Evolutionary conservation across 2,888 invertebrate species (phyloP), one percentile per base, ranked within the genome.

Genomic region (Ptilodon capucinus): DNA sequence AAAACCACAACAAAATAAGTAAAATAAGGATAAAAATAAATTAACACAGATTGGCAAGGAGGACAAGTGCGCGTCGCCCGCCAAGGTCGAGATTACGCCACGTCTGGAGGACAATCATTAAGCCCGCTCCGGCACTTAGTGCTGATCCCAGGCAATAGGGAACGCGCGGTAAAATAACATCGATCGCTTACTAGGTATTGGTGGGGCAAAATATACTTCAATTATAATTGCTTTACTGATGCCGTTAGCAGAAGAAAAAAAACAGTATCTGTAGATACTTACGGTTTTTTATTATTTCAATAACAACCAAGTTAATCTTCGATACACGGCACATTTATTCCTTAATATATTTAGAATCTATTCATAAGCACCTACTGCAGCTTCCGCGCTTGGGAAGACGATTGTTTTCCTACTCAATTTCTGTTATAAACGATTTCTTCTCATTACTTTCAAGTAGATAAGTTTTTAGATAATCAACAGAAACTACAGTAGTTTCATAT

Each of bases 51-150:
- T 58, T 43, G 49, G 43, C 54, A 52, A 49, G 54, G 46, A 44
- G 49, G 50, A 43, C 46, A 59, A 70, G 62, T 64, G 65, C 62
- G 65, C 60, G 57, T 65, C 58, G 43, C 43, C 45, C 34, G 51
- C 54, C 66, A 75, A 75, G 74, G 75, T 74, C 72, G 57, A 54
- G 64, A 57, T 62, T 62, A 61, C 59, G 44, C 46, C 54, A 44
- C 57, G 74, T 73, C 74, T 74, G 64, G 73, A 74, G 74, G 71
- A 70, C 68, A 70, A 65, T 69, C 71, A 67, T 67, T 62, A 64
- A 60, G 54, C 55, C 57, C 58, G 54, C 57, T 45, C 42, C 60
- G 48, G 55, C 57, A 56, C 67, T 64, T 66, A 54, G 42, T 42
- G 50, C 54, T 60, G 66, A 60, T 56, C 61, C 59, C 62, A 70